These are phyloP conservation scores for Tachina fera DNA, from an alignment of 2,888 invertebrate species.

Conservation along the genomic window DNA sequence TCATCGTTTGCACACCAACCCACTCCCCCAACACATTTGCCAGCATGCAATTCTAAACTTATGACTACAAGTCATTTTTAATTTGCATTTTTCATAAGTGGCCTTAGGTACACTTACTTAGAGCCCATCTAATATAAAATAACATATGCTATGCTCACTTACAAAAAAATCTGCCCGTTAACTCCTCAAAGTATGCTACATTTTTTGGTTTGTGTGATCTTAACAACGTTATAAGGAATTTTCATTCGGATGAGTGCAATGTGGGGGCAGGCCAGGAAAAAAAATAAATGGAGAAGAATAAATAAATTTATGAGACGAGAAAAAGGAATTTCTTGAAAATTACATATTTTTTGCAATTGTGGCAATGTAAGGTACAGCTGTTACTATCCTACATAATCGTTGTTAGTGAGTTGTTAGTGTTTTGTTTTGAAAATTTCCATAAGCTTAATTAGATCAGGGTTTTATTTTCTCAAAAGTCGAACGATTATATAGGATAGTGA, in stretches of 20 bases:
- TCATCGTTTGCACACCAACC: not conserved
- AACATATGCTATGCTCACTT: constrained; percentile 40
- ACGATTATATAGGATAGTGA: too few relatives aligned
- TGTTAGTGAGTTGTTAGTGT: too few relatives aligned
- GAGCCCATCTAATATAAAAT: constrained; percentile 73
- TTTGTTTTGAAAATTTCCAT: too few relatives aligned
- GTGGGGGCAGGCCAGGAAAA: too few relatives aligned
- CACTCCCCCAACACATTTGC: not conserved
- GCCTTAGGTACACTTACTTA: constrained; percentile 81
- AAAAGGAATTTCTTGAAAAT: too few relatives aligned
- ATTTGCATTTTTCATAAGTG: constrained; percentile 81
- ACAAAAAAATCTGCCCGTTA: not conserved
- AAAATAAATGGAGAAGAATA: too few relatives aligned
- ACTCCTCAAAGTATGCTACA: constrained; percentile 43
- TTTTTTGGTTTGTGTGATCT: not conserved
- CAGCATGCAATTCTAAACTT: constrained; percentile 4
- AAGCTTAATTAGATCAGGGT: too few relatives aligned
- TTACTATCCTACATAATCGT: too few relatives aligned
- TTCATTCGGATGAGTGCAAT: not conserved
- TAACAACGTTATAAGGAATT: not conserved
- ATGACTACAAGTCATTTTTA: constrained; percentile 79
- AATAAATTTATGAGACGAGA: too few relatives aligned
- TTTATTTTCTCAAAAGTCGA: too few relatives aligned
- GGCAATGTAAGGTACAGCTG: too few relatives aligned
- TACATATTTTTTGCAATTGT: too few relatives aligned